phyloP scores from a whole-genome alignment of 2,888 invertebrate genomes.

The Ennomos erosarius region DNA sequence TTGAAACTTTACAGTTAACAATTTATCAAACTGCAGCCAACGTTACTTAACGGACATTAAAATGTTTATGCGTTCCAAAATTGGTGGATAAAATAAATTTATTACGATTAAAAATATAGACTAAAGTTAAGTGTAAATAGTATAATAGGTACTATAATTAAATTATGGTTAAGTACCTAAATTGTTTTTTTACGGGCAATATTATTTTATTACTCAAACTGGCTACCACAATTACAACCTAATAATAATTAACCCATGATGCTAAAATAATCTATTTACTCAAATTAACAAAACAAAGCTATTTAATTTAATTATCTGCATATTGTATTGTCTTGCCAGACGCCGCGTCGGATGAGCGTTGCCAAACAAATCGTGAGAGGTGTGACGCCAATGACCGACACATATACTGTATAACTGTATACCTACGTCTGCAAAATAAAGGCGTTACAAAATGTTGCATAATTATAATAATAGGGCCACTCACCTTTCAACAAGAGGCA shows the following conservation, averaged over 20 bases:
- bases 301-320: constrained; percentile 20
- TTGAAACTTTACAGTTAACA: too few species aligned
- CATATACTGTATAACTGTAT: constrained; percentile 46
- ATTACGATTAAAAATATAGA: neutral
- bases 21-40: too few species aligned
- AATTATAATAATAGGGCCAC: constrained; percentile 42
- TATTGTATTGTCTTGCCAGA: constrained; percentile 39
- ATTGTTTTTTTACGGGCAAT: too few species aligned
- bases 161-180: too few species aligned
- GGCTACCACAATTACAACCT: too few species aligned
- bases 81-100: neutral
- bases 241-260: too few species aligned
- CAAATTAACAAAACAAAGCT: constrained; percentile 23
- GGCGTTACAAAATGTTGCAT: constrained; percentile 32
- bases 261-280: constrained; percentile 2
- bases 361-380: constrained; percentile 58
- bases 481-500: constrained; percentile 91
- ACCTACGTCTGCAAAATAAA: constrained; percentile 41
- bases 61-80: neutral
- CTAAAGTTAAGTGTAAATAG: too few species aligned
- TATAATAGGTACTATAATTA: too few species aligned
- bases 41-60: too few species aligned
- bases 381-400: constrained; percentile 48
- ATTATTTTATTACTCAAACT: too few species aligned
- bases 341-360: constrained; percentile 44